Evolutionary conservation across 2,113 vertebrate genomes (phyloP).

Genomic region (Pseudolaguvia tuberculata): DNA sequence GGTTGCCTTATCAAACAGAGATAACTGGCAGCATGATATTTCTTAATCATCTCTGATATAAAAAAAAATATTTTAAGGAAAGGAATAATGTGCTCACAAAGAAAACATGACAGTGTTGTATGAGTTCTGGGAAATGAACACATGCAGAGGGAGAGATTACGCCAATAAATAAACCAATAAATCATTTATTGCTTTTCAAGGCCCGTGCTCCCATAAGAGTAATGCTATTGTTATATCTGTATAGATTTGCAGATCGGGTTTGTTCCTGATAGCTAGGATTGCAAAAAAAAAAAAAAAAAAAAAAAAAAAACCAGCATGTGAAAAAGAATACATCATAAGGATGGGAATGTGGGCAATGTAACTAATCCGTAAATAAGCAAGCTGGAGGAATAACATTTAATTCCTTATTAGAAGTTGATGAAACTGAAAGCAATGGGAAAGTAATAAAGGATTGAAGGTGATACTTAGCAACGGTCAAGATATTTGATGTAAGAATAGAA

Average conservation of each 20-base stretch:
- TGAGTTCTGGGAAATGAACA: conserved; percentile 61
- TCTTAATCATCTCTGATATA: neutral
- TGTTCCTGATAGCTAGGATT: neutral
- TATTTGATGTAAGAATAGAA: neutral
- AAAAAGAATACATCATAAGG: neutral
- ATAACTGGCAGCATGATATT: neutral
- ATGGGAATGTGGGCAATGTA: neutral
- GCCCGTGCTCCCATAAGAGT: conserved; percentile 57
- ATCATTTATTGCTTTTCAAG: conserved; percentile 68
- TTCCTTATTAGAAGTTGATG: neutral
- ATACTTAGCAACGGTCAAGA: neutral
- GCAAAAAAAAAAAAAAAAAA: too few species aligned
- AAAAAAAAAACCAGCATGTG: too few species aligned
- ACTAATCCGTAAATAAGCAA: neutral
- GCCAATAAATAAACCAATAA: conserved; percentile 59
- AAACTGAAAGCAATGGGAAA: neutral
- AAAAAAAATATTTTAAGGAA: neutral
- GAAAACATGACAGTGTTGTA: conserved; percentile 6
- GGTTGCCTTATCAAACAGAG: neutral
- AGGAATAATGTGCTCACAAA: neutral
- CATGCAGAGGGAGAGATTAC: conserved; percentile 64
- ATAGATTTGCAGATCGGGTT: conserved; percentile 44
- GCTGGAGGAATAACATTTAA: neutral
- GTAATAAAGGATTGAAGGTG: neutral
- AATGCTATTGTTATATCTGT: conserved; percentile 56